Evolutionary conservation across 1,140 invertebrate genomes (phyloP), one percentile per base, ranked within the genome.

Genomic region (Phymorhynchus buccinoides): DNA sequence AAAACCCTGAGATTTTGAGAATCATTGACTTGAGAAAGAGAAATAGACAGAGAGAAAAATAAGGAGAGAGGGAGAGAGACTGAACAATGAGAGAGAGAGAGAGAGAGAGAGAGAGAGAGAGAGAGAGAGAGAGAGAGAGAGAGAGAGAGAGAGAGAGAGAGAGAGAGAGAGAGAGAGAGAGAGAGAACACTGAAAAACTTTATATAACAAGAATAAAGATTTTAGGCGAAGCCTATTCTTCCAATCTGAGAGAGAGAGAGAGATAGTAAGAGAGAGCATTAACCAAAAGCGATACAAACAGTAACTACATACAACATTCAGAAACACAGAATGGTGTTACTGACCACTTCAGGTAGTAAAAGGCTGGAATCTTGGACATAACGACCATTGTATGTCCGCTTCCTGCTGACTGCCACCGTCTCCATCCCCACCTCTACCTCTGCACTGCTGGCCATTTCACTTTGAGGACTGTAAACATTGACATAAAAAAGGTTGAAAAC

Each of bases 341-440:
- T 32, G 14, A 75, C 73, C 35, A 75, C 73, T 16, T 75, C 73
- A 22, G 41, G 62, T 7, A 44, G 18, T 42, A 39, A 22, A 71
- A 27, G 37, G 39, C 3, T 6, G 42, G 41, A 0, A 30, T 2
- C 44, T 44, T 18, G 62, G 80, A 80, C 52, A 18, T 32, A 66
- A 41, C 81, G 81, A 44, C 81, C 81, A 44, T 73, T 41, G 41
- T 83, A 66, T 62, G 81, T 68, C 6, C 81, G 56, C 41, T 83
- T 83, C 73, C 81, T 68, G 66, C 81, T 71, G 7, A 83, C 81
- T 2, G 81, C 66, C 22, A 83, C 81, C 41, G 71, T 83, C 62
- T 83, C 81, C 81, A 83, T 83, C 66, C 81, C 81, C 1, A 44
- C 66, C 39, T 83, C 81, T 27, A 83, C 66, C 35, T 83, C 81